Conservation (phyloP, 2,888 invertebrate genomes). For the Exocentrus adspersus region DNA sequence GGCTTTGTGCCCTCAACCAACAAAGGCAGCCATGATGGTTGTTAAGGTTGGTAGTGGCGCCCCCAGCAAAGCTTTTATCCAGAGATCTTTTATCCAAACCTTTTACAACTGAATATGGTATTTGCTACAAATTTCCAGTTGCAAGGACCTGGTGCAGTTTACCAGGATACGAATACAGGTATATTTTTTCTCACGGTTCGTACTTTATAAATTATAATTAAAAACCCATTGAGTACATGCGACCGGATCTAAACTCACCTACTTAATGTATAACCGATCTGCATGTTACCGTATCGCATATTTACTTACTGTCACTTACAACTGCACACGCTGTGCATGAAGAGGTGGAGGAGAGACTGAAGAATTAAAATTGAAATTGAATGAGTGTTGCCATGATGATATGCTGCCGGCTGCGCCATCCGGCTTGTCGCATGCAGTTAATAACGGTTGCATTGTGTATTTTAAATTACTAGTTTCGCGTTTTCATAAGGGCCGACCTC, state of each 20-base stretch:
- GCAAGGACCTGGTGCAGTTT: too few species aligned
- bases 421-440: background rate
- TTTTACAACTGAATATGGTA: too few species aligned
- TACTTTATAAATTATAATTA: slow-evolving; percentile 9
- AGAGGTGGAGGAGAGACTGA: background rate
- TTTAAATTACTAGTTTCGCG: background rate
- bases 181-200: slow-evolving; percentile 5
- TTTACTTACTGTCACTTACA: background rate
- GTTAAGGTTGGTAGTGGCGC: background rate
- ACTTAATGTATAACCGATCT: background rate
- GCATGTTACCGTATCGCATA: background rate
- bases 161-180: too few species aligned
- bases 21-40: background rate
- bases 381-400: background rate
- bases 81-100: too few species aligned
- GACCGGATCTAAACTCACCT: background rate
- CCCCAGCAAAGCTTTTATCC: too few species aligned
- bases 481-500: background rate
- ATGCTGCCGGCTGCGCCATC: background rate
- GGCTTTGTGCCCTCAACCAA: background rate
- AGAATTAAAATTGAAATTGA: background rate
- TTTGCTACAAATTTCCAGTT: too few species aligned
- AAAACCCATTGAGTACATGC: slow-evolving; percentile 1
- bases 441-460: background rate
- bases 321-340: background rate